Evolutionary conservation across 1,140 invertebrate species (phyloP), one percentile per base, ranked within the genome.

Genomic region (Chrysoperla carnea): DNA sequence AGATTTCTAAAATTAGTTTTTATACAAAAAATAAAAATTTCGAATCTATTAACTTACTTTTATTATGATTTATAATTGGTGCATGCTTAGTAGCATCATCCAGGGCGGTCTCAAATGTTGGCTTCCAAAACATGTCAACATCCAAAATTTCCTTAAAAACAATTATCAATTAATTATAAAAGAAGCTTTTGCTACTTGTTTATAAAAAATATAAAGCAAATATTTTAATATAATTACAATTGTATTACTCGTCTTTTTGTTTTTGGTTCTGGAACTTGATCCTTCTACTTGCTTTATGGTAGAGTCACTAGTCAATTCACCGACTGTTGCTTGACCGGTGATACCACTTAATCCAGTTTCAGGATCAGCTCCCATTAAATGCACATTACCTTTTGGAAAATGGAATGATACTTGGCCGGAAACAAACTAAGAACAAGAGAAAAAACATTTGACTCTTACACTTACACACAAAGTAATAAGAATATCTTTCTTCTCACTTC

Each of bases 361-460:
- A 40, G 54, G 61, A 47, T 66, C 63, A 29, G 56, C 58, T 45
- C 70, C 70, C 51, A 76, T 62, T 43, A 80, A 60, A 53, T 73
- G 78, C 8, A 71, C 56, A 49, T 70, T 65, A 36, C 64, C 68
- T 13, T 66, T 62, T 48, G 68, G 57, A 51, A 78, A 69, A 47
- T 70, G 63, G 54, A 80, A 79, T 46, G 70, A 75, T 33, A 78
- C 68, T 50, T 72, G 72, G 15, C 75, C 76, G 42, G 71, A 70
- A 44, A 70, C 68, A 49, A 76, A 69, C 71, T 77, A 47, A 45
- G 56, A 57, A 44, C 31, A 48, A 35, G 36, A 13, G 40, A 37
- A 13, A 39, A 23, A 28, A 44, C 11, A n/a, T 12, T 8, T 13
- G 12, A 8, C 13, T 35, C 28, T 40, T 39, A 15, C n/a, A n/a